Base-by-base conservation (phyloP, 2,113 vertebrate species). In the Microcebus ravelobensis region DNA sequence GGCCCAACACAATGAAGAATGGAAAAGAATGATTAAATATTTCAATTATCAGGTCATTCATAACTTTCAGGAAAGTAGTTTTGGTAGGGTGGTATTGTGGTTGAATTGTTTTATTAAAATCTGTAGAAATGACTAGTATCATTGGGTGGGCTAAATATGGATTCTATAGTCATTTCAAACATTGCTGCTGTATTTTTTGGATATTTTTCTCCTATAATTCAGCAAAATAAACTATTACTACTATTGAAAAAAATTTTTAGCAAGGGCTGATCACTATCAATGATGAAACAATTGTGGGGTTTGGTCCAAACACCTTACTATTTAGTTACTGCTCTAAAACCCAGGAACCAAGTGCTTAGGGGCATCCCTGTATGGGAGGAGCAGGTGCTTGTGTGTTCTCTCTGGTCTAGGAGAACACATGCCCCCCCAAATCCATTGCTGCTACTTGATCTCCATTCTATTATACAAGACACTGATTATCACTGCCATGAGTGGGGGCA, bases 121-220 rank as follows among this genome's bases (percentile, higher is more conserved):
- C 6, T 63, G 0, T 77, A 67, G 65, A 55, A 84, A 63, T 45
- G 2, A 71, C 2, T 52, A 52, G n/a, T 11, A 74, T 7, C 27
- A 57, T 31, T 77, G 29, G 2, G 5, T 91, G n/a, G 11, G 8
- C 29, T 93, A 74, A 76, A 3, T 45, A n/a, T 52, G 14, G 12
- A 61, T 39, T 73, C 67, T 9, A 27, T 59, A 79, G 25, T 76
- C 11, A 73, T 85, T 88, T 97, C n/a, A 87, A 96, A 86, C 5
- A 83, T 31, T 52, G 3, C 7, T 76, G 18, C 9, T 42, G 5
- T 81, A 11, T 71, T 86, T 95, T 83, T 50, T 71, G 11, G 29
- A 70, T 88, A 55, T 71, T 74, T 94, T 88, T 59, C 27, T 61
- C 65, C n/a, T 85, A 14, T 11, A 71, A 52, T 74, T 90, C 59